Conservation (phyloP, 2,113 vertebrate genomes). For the Amphiprion ocellaris region DNA sequence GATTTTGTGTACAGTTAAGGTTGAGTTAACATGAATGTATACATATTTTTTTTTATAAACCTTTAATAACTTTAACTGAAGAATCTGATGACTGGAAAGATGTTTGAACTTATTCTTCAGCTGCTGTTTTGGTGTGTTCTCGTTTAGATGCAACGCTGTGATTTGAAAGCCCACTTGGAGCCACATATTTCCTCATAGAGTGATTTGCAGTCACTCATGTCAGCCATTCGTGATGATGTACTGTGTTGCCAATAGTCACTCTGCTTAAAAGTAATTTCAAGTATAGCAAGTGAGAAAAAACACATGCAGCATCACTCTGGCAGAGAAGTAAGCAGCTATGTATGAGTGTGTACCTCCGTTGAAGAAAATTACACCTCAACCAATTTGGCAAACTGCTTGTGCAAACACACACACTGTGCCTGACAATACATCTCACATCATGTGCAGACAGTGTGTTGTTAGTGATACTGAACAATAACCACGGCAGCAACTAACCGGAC, state of each 20-base stretch:
- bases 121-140: not conserved
- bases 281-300: not conserved
- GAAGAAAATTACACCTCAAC: not conserved
- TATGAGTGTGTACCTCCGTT: too few species aligned
- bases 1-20: not conserved
- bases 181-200: too few species aligned
- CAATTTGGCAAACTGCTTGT: too few species aligned
- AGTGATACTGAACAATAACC: too few species aligned
- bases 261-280: slow-evolving; percentile 9
- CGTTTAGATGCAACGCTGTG: not conserved
- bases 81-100: too few species aligned
- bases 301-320: not conserved
- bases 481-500: too few species aligned
- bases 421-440: too few species aligned
- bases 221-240: slow-evolving; percentile 3
- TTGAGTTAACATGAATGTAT: not conserved
- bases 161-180: not conserved
- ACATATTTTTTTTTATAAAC: too few species aligned
- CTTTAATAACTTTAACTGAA: not conserved
- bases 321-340: not conserved
- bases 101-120: too few species aligned
- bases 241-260: not conserved
- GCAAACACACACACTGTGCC: too few species aligned
- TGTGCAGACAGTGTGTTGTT: too few species aligned
- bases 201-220: not conserved